A percentile compares a stretch with the other conserved stretches of the same genome.
These are phyloP conservation scores for Laterallus jamaicensis DNA, from an alignment of 2,113 vertebrate species.

Conservation along the genomic window DNA sequence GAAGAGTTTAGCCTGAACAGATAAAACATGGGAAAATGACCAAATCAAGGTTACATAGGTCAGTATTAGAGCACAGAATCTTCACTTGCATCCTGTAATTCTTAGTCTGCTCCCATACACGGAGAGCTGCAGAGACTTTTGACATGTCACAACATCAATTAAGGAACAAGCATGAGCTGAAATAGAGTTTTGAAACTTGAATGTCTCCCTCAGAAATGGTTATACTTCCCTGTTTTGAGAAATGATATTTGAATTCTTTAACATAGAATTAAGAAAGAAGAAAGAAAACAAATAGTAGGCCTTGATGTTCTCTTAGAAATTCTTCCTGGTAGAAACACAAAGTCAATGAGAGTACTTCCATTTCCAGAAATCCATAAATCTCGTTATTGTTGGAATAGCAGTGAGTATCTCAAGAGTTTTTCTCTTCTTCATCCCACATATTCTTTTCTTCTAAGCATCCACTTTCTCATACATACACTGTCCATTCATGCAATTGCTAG, in stretches of 20 bases:
- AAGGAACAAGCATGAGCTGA: neutral
- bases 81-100: neutral
- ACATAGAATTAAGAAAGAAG: neutral
- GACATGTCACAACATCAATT: rapidly evolving
- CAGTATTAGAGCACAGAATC: neutral
- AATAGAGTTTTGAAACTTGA: neutral
- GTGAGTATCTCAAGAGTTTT: neutral
- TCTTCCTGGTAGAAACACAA: neutral
- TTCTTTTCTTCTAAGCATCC: neutral
- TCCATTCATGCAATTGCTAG: neutral
- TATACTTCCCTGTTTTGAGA: neutral
- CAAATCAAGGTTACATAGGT: neutral
- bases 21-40: neutral
- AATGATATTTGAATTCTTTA: neutral
- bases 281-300: neutral
- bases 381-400: neutral
- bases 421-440: neutral
- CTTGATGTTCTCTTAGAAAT: neutral
- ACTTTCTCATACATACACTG: neutral
- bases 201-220: neutral
- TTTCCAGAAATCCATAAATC: neutral
- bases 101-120: neutral
- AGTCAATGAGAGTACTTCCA: neutral
- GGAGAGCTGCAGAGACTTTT: neutral
- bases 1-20: neutral